These are phyloP conservation scores for Limnephilus lunatus DNA, from an alignment of 2,888 invertebrate species.

Conservation along the genomic window DNA sequence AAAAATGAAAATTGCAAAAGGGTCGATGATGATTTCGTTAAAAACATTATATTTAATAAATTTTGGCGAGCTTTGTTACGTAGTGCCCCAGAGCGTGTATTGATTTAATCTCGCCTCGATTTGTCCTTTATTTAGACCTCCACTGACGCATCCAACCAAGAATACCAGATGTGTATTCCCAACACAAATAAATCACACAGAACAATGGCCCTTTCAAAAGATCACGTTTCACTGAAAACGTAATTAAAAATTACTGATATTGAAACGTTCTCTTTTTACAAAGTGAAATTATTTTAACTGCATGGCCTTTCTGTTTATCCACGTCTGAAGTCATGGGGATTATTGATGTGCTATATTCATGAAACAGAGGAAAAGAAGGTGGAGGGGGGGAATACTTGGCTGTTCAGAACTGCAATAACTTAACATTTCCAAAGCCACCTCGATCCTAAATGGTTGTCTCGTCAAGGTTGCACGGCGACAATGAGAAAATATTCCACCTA, in stretches of 20 bases:
- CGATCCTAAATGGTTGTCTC: not conserved
- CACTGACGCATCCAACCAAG: not conserved
- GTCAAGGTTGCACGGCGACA: not conserved
- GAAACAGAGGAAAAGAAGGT: not conserved
- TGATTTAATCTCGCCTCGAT: not conserved
- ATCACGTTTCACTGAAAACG: not conserved
- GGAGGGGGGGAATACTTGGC: not conserved
- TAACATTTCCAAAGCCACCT: not conserved
- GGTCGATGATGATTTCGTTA: not conserved
- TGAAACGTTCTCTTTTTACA: not conserved
- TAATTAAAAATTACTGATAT: not conserved
- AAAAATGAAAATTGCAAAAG: not conserved
- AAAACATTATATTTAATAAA: not conserved
- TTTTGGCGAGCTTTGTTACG: not conserved
- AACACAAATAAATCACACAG: not conserved
- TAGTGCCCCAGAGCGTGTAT: not conserved
- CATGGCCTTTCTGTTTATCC: not conserved
- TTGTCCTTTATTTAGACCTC: not conserved
- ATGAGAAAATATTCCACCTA: not conserved
- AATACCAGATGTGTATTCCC: not conserved
- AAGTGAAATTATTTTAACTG: not conserved
- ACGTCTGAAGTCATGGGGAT: not conserved
- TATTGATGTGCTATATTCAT: not conserved
- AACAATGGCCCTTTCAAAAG: not conserved
- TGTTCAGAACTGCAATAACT: not conserved